Conservation (phyloP, 2,113 vertebrate genomes). For the Condylura cristata region DNA sequence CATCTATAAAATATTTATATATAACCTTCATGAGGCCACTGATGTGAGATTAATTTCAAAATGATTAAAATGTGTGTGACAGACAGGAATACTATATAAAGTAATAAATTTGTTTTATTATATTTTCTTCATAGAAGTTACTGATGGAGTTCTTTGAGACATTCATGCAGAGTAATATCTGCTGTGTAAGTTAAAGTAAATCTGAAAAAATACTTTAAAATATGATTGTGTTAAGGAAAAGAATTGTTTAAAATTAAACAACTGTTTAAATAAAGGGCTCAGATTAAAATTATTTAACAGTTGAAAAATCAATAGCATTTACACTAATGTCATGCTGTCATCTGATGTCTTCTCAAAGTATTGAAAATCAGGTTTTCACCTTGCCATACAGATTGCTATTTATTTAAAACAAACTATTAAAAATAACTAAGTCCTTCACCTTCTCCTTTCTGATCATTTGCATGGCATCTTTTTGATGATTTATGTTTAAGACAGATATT, state of each 20-base stretch:
- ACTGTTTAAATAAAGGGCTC: neutral
- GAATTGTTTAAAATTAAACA: neutral
- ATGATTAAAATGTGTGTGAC: neutral
- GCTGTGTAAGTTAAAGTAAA: slow-evolving; percentile 34
- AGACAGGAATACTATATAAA: neutral
- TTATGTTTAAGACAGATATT: slow-evolving; percentile 63
- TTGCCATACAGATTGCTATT: slow-evolving; percentile 18
- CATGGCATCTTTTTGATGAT: slow-evolving; percentile 63
- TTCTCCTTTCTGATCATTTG: slow-evolving; percentile 54
- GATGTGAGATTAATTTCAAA: slow-evolving; percentile 3
- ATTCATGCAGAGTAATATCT: neutral
- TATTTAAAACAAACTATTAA: slow-evolving; percentile 55
- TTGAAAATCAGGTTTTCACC: slow-evolving; percentile 13
- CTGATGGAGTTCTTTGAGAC: neutral
- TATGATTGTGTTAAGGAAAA: neutral
- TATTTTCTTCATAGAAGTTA: neutral
- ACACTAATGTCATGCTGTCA: neutral
- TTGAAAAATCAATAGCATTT: slow-evolving; percentile 46
- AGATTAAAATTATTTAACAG: slow-evolving; percentile 22
- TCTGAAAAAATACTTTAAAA: neutral
- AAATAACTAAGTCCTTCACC: slow-evolving; percentile 60
- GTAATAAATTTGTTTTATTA: neutral
- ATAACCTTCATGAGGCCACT: neutral
- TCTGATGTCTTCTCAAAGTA: neutral
- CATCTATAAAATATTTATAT: neutral